Evolutionary conservation across 2,888 invertebrate genomes (phyloP), one percentile per base, ranked within the genome.

Genomic region (Standfussiana lucernea): DNA sequence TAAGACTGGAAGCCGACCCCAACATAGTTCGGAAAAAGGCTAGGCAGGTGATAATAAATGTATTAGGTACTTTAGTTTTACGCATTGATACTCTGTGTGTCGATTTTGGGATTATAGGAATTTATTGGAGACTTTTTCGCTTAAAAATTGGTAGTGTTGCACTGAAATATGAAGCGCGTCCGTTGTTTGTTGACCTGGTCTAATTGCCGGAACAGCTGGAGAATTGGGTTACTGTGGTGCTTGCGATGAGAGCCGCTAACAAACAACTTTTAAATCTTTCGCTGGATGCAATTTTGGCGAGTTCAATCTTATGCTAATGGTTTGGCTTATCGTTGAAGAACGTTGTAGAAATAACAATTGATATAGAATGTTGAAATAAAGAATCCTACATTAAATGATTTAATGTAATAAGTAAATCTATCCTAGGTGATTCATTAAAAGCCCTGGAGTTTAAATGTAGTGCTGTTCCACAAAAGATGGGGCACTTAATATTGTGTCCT

Each of bases 161-260:
- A n/a, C 15, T 75, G 67, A 85, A 84, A 85, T 72, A 75, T 76
- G 75, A 79, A 86, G 84, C 37, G 69, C 61, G 45, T 28, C 40
- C 62, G 82, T 67, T 79, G 83, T 84, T 78, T 82, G 86, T 85
- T 84, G 85, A 75, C 83, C 85, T 84, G 74, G 71, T 82, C 69
- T 85, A 82, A 84, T 84, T 84, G 85, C 78, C 70, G 72, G 59
- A 85, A 66, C 79, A 85, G 79, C 61, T 84, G 86, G 59, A 82
- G 73, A 83, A 85, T 70, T 84, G 86, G 84, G 84, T 84, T 82
- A 79, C 64, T 72, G 74, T 84, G 64, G 78, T 68, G 53, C 45
- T 78, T 37, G 56, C n/a, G 53, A 68, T 70, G 59, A 73, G 72
- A 77, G 35, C 67, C 53, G 56, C 32, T 56, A 72, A 35, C 85